Evolutionary conservation across 2,113 vertebrate species (phyloP).

Genomic region (Serinus canaria): DNA sequence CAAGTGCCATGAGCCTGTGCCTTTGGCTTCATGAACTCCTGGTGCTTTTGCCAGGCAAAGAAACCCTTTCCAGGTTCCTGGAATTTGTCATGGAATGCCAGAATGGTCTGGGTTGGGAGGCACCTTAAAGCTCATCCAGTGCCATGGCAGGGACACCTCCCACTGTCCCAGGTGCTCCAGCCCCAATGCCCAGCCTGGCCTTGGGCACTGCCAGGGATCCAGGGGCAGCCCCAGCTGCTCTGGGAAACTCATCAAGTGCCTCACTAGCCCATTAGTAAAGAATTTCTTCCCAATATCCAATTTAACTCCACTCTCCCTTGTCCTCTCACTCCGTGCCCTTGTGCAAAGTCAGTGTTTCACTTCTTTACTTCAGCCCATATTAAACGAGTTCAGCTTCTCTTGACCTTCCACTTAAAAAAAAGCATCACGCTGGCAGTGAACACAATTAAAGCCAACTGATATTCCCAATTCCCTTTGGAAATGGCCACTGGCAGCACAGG

Average conservation of each 20-base stretch:
- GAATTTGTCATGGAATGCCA: background rate
- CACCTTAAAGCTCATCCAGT: rapidly evolving
- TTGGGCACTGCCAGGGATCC: background rate
- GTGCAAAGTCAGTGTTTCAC: background rate
- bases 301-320: background rate
- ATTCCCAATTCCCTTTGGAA: background rate
- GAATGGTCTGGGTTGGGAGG: background rate
- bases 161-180: background rate
- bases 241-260: background rate
- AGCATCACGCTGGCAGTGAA: background rate
- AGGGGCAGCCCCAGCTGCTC: background rate
- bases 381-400: background rate
- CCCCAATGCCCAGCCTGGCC: rapidly evolving
- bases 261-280: background rate
- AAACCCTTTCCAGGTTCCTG: background rate
- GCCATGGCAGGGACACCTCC: background rate
- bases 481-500: background rate
- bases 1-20: background rate
- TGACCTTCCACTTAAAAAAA: background rate
- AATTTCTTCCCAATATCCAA: background rate
- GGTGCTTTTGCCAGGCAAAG: background rate
- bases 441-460: background rate
- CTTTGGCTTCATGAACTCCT: background rate
- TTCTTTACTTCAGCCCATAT: background rate
- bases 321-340: background rate